These are phyloP conservation scores for Siderastrea siderea DNA, from an alignment of 92 coral and sea anemone species.

Conservation along the genomic window DNA sequence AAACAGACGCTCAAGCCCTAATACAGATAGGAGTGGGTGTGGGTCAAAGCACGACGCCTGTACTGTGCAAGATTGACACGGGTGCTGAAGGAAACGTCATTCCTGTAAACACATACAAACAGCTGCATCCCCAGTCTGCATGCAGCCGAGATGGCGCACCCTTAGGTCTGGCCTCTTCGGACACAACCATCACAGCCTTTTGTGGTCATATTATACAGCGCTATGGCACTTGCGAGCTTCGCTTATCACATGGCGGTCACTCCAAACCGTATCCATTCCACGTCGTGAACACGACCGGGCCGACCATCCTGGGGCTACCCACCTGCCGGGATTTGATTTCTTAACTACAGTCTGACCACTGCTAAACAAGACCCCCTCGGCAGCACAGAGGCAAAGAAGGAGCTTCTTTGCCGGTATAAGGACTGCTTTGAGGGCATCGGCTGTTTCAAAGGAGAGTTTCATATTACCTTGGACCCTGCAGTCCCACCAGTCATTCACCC, in stretches of 20 bases:
- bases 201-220: slow-evolving; percentile 63
- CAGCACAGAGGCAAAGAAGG: slow-evolving; percentile 22
- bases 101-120: slow-evolving; percentile 69
- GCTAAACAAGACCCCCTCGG: not conserved
- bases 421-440: too few relatives aligned
- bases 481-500: too few relatives aligned
- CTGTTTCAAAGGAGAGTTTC: too few relatives aligned
- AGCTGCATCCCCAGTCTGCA: slow-evolving; percentile 49
- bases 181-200: slow-evolving; percentile 73
- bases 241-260: slow-evolving; percentile 33
- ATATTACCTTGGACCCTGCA: too few relatives aligned
- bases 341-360: slow-evolving; percentile 13
- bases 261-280: slow-evolving; percentile 35
- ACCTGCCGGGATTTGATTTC: slow-evolving; percentile 55
- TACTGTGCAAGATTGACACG: slow-evolving; percentile 84
- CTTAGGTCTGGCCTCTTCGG: slow-evolving; percentile 61
- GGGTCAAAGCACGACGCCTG: too few relatives aligned
- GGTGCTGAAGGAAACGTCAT: slow-evolving; percentile 87
- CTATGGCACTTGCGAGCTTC: slow-evolving; percentile 30
- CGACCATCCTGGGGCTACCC: slow-evolving; percentile 55
- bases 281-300: slow-evolving; percentile 46
- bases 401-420: too few relatives aligned
- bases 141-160: slow-evolving; percentile 64
- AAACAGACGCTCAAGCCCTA: too few relatives aligned
- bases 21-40: too few relatives aligned